phyloP scores from a whole-genome alignment of 2,797 vertebrate species.

The Apogon talboti region DNA sequence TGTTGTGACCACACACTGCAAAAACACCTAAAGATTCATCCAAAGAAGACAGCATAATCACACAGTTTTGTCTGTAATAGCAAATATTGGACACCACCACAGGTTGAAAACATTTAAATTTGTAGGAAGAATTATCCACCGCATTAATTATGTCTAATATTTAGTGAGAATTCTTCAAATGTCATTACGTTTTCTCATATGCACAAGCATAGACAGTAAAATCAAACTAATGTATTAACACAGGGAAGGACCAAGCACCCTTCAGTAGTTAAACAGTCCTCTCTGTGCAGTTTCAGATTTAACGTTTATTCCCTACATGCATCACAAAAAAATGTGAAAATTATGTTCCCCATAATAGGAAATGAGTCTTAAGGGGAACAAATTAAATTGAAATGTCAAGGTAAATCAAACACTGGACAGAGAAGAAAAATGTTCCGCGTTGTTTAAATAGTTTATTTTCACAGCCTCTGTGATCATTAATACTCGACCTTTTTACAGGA shows the following conservation, averaged over 20 bases:
- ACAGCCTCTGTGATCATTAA: slow-evolving; percentile 29
- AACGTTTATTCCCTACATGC: slow-evolving; percentile 17
- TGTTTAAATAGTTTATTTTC: slow-evolving; percentile 32
- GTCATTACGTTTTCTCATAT: not conserved
- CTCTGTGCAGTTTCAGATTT: slow-evolving; percentile 13
- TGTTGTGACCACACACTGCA: not conserved
- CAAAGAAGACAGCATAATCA: not conserved
- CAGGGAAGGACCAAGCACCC: not conserved
- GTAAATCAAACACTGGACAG: slow-evolving; percentile 7
- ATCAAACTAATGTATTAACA: slow-evolving; percentile 24
- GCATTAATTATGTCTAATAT: not conserved
- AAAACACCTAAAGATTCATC: not conserved
- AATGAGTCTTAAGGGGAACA: slow-evolving; percentile 26
- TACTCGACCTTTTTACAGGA: slow-evolving; percentile 42
- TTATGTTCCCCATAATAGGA: slow-evolving; percentile 4
- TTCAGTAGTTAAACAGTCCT: slow-evolving; percentile 20
- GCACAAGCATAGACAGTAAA: not conserved
- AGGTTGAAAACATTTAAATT: no score
- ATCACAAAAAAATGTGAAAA: slow-evolving; percentile 20
- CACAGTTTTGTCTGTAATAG: not conserved
- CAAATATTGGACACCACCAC: not conserved
- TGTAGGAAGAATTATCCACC: no score
- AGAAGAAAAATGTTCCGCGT: slow-evolving; percentile 10
- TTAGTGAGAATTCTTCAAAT: not conserved
- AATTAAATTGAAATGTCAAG: slow-evolving; percentile 32